A percentile compares a stretch with the other conserved stretches of the same genome.
These are phyloP conservation scores for Apantesis nais DNA, from an alignment of 2,888 invertebrate genomes.

Conservation along the genomic window DNA sequence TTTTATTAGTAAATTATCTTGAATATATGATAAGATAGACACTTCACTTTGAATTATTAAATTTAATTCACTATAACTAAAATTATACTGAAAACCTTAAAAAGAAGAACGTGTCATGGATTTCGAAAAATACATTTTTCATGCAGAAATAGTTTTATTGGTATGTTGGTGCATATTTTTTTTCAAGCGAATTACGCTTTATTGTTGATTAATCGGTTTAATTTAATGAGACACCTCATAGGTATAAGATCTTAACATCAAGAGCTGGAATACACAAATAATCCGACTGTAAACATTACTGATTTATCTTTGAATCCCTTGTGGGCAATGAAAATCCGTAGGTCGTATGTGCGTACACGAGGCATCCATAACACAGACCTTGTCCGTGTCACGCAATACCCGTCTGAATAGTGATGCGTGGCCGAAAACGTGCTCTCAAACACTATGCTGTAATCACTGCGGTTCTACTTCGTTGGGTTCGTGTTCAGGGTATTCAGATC, in stretches of 20 bases:
- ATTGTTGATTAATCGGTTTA: background rate
- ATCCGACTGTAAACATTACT: background rate
- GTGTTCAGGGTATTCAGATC: too few relatives aligned
- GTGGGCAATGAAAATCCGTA: background rate
- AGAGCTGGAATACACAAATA: background rate
- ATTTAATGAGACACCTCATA: too few relatives aligned
- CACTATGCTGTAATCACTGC: background rate
- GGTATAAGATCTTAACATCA: too few relatives aligned
- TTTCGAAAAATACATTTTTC: too few relatives aligned
- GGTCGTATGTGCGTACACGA: slow-evolving; percentile 3
- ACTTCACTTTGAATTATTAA: too few relatives aligned
- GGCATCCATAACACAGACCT: slow-evolving; percentile 5
- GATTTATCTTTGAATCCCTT: background rate
- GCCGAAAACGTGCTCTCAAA: slow-evolving; percentile 6
- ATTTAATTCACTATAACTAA: too few relatives aligned
- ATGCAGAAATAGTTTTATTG: too few relatives aligned
- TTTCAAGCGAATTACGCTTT: background rate
- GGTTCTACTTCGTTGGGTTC: background rate
- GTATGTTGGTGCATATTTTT: background rate
- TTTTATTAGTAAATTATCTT: too few relatives aligned
- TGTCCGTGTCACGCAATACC: background rate
- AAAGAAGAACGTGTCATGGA: too few relatives aligned
- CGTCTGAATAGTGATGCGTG: background rate
- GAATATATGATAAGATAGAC: too few relatives aligned
- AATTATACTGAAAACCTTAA: too few relatives aligned